phyloP scores from a whole-genome alignment of 2,888 invertebrate genomes.

The Hyalella azteca region DNA sequence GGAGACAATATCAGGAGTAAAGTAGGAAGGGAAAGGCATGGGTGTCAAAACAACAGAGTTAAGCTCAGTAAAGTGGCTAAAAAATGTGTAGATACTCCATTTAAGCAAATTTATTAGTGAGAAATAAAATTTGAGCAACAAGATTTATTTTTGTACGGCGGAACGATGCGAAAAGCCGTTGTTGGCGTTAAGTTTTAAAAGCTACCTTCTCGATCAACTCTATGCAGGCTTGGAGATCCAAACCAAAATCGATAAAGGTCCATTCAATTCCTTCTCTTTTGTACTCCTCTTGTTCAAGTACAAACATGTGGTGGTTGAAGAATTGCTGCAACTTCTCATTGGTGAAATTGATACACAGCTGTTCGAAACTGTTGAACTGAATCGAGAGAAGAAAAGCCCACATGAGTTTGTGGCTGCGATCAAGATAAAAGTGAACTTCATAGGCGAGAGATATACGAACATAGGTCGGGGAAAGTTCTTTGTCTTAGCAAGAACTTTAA shows the following conservation, averaged over 20 bases:
- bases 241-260: conserved; percentile 97
- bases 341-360: conserved; percentile 98
- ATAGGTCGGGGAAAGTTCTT: background rate
- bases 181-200: background rate
- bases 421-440: too few relatives aligned
- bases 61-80: background rate
- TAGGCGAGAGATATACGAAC: background rate
- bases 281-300: conserved; percentile 96
- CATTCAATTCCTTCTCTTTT: conserved; percentile 92
- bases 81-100: background rate
- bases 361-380: conserved; percentile 94
- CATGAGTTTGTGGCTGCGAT: background rate
- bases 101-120: background rate
- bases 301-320: conserved; percentile 99
- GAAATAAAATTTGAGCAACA: background rate
- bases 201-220: conserved; percentile 86
- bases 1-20: background rate
- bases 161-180: background rate
- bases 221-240: conserved; percentile 95
- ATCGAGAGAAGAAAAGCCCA: background rate
- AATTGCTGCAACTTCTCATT: conserved; percentile 97
- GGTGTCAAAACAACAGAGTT: background rate
- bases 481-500: background rate
- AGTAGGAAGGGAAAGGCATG: background rate
- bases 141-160: too few relatives aligned